Percentiles rank a stretch among this genome's conserved stretches.
Conservation (phyloP, 2,888 invertebrate species). For the Drosophila nr. perissopoda region DNA sequence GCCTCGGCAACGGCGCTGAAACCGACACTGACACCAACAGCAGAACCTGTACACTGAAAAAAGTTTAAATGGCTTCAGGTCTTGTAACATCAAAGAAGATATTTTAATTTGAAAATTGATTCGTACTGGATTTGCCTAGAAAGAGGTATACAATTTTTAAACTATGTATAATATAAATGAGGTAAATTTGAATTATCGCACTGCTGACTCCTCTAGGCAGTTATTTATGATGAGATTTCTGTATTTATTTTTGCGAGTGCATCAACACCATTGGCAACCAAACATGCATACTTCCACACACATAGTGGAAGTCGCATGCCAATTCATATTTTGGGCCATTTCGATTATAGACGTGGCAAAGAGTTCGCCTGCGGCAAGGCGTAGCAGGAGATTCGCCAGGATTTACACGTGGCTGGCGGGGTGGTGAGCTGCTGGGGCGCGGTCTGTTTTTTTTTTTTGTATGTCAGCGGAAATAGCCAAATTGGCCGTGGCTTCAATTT, state of each 20-base stretch:
- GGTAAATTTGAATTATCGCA: background rate
- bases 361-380: slow-evolving; percentile 12
- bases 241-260: slow-evolving; percentile 3
- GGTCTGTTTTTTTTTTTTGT: slow-evolving; percentile 38
- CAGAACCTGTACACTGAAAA: slow-evolving; percentile 4
- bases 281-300: slow-evolving; percentile 7
- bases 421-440: background rate
- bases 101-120: background rate
- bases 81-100: background rate
- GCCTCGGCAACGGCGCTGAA: slow-evolving; percentile 21
- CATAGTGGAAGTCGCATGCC: slow-evolving; percentile 42
- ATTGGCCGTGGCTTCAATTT: slow-evolving; percentile 79
- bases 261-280: slow-evolving; percentile 9
- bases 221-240: background rate
- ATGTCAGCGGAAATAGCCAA: slow-evolving; percentile 73
- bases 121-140: background rate
- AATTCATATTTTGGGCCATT: slow-evolving; percentile 65
- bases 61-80: background rate
- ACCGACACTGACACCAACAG: slow-evolving; percentile 17
- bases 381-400: background rate
- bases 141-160: background rate
- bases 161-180: background rate
- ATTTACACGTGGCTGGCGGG: slow-evolving; percentile 8
- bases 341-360: slow-evolving; percentile 16
- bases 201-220: background rate